These are phyloP conservation scores for Ctena decussata DNA, from an alignment of 2,888 invertebrate genomes.

Conservation along the genomic window DNA sequence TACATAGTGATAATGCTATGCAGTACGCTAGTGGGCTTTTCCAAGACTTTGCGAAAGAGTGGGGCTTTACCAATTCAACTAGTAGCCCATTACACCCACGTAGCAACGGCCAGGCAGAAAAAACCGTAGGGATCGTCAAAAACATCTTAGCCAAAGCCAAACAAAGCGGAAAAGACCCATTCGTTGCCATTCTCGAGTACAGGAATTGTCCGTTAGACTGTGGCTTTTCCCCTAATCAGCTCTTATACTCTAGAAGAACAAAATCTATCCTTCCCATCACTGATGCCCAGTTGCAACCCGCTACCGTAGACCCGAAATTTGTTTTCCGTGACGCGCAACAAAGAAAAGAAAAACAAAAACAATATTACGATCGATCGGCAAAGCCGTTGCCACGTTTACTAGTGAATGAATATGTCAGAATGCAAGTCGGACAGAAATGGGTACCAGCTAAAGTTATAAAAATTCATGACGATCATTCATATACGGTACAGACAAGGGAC, in stretches of 20 bases:
- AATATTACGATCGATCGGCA: no score
- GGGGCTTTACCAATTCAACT: constrained; percentile 47
- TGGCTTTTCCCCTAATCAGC: no score
- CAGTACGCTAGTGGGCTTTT: constrained; percentile 51
- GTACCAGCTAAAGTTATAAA: neutral
- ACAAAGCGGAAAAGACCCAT: no score
- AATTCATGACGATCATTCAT: neutral
- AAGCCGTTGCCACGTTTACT: neutral
- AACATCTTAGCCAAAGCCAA: no score
- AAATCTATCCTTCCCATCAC: no score
- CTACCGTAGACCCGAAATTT: no score
- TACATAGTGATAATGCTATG: constrained; percentile 51
- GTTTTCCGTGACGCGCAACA: neutral
- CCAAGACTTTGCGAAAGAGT: constrained; percentile 44
- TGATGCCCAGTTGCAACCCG: no score
- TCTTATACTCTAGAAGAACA: no score
- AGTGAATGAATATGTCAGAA: neutral
- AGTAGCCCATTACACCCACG: constrained; percentile 49
- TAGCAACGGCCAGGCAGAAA: constrained; percentile 52
- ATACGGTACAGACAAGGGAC: neutral
- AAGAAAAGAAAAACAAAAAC: neutral
- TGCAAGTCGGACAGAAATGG: no score
- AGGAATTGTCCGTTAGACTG: no score
- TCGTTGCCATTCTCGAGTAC: no score
- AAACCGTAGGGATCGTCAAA: constrained; percentile 48